Evolutionary conservation across 2,113 vertebrate species (phyloP), one percentile per base, ranked within the genome.

Genomic region (Callaeas wilsoni): DNA sequence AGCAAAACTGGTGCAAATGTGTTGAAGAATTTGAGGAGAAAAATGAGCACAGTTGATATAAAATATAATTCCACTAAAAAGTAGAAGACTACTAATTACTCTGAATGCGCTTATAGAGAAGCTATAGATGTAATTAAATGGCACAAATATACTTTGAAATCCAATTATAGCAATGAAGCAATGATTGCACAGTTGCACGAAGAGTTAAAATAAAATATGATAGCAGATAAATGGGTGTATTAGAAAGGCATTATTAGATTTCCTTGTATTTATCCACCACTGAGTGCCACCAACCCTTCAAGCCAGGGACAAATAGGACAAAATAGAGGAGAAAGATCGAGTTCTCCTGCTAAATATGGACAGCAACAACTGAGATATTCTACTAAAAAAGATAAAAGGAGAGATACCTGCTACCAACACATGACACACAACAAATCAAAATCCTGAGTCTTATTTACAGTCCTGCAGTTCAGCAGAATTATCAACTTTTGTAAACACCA

Each of bases 161-260:
- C 92, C 89, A 96, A 96, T 96, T 97, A 96, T 4, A 83, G 69
- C 87, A 92, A 80, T 62, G 75, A 81, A 92, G 81, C 63, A 83
- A 90, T 86, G 92, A 96, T 96, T 95, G 94, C 63, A 83, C 37
- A 90, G 93, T 95, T 90, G 60, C 94, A 91, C 65, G 81, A 96
- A 97, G 95, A 96, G 95, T 97, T 96, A 97, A 96, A 96, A 84
- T 94, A 96, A 96, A 95, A 91, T 79, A 94, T 93, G 84, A 89
- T 88, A 53, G 49, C 44, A 90, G 65, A 92, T 93, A 91, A 95
- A 94, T 79, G 88, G 74, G 44, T 75, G 46, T 90, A 95, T 95
- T 93, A 96, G 92, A 85, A 83, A 83, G 47, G n/a, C 60, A 85
- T 93, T 96, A 95, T 93, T 96, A 91, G 93, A 97, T 96, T 97